These are phyloP conservation scores for Cyprinodon tularosa DNA, from an alignment of 2,113 vertebrate genomes.

Conservation along the genomic window DNA sequence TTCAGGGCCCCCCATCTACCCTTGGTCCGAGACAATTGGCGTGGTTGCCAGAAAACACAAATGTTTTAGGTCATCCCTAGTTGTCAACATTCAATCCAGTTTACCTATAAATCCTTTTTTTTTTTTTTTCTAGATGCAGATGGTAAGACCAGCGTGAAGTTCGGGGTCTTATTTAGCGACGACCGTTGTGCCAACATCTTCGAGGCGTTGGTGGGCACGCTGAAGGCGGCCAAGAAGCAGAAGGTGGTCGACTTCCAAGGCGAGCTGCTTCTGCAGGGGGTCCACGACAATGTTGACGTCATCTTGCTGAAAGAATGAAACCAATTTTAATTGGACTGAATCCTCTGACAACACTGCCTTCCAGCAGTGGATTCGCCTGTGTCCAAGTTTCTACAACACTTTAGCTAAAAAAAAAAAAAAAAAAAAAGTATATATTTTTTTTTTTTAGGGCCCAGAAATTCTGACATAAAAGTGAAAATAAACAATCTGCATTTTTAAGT, in stretches of 20 bases:
- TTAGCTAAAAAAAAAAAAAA: too few species aligned
- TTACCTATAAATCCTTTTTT: background rate
- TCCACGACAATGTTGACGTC: slow-evolving; percentile 92
- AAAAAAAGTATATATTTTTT: background rate
- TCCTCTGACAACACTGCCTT: slow-evolving; percentile 28
- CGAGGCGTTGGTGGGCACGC: slow-evolving; percentile 94
- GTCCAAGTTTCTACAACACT: slow-evolving; percentile 1
- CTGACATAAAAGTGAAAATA: background rate
- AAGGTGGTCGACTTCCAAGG: slow-evolving; percentile 85
- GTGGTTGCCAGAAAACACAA: too few species aligned
- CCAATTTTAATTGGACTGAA: background rate
- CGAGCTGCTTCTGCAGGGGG: slow-evolving; percentile 93
- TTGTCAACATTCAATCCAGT: background rate
- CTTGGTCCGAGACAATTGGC: too few species aligned
- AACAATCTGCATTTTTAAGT: slow-evolving; percentile 8
- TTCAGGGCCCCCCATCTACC: too few species aligned
- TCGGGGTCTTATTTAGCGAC: slow-evolving; percentile 93
- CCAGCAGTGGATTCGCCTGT: slow-evolving; percentile 7
- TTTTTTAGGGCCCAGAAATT: slow-evolving; percentile 20
- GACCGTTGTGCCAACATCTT: slow-evolving; percentile 97
- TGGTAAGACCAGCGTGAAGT: slow-evolving; percentile 89
- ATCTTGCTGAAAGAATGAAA: slow-evolving; percentile 84
- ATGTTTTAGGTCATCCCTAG: background rate
- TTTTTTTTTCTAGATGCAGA: slow-evolving; percentile 84
- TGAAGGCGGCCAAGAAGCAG: slow-evolving; percentile 91